A percentile compares a stretch with the other conserved stretches of the same genome.
These are phyloP conservation scores for Chrysodeixis includens DNA, from an alignment of 2,888 invertebrate species.

Conservation along the genomic window DNA sequence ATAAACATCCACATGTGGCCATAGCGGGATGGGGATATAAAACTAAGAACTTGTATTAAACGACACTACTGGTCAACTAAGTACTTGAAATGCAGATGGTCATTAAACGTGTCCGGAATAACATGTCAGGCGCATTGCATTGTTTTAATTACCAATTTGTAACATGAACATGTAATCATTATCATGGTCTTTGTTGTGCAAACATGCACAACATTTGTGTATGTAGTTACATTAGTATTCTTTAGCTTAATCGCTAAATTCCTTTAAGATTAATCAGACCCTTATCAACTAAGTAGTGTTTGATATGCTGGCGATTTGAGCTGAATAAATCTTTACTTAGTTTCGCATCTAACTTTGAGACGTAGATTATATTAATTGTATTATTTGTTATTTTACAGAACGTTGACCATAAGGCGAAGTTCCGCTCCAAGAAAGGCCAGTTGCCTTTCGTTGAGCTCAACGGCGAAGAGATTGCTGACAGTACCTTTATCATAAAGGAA, in stretches of 20 bases:
- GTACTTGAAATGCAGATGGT: background rate
- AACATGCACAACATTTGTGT: no score
- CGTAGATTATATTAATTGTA: background rate
- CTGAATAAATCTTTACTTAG: background rate
- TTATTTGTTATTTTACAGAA: constrained; percentile 90
- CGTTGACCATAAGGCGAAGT: constrained; percentile 97
- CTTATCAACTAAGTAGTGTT: background rate
- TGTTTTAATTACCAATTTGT: constrained; percentile 4
- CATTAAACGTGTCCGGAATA: background rate
- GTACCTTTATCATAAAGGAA: constrained; percentile 96
- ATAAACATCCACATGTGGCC: background rate
- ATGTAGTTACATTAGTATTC: background rate
- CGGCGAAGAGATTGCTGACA: constrained; percentile 98
- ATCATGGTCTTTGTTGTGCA: background rate
- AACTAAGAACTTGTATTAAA: constrained; percentile 1
- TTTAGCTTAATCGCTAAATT: background rate
- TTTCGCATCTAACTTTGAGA: background rate
- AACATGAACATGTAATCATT: constrained; percentile 4
- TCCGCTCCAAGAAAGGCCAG: constrained; percentile 97
- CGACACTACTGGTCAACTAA: background rate
- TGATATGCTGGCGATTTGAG: background rate
- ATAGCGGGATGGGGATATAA: background rate
- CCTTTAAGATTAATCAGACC: background rate
- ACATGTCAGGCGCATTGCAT: background rate
- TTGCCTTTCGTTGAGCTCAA: constrained; percentile 98